Evolutionary conservation across 2,113 vertebrate species (phyloP).

Genomic region (Entelurus aequoreus): DNA sequence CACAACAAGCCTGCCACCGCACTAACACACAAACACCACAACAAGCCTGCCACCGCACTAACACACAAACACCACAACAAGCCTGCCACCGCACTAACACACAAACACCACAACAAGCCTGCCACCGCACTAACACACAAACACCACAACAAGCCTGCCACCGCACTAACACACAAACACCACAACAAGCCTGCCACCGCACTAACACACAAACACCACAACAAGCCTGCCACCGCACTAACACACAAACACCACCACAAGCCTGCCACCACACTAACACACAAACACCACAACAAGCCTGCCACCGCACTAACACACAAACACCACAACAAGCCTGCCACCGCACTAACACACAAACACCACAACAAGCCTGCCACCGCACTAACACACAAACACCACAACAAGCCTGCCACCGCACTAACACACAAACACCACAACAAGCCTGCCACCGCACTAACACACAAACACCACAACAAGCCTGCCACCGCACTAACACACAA

Average conservation of each 20-base stretch:
- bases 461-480: neutral
- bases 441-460: neutral
- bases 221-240: neutral
- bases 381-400: neutral
- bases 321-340: neutral
- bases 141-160: neutral
- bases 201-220: neutral
- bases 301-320: neutral
- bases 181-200: neutral
- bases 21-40: neutral
- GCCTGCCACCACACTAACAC: constrained; percentile 1
- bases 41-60: constrained; percentile 1
- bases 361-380: neutral
- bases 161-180: neutral
- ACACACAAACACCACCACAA: constrained; percentile 7
- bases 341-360: constrained; percentile 2
- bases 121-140: constrained; percentile 2
- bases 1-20: neutral
- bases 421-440: neutral
- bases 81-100: neutral
- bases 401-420: constrained; percentile 1
- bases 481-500: constrained; percentile 2
- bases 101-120: neutral
- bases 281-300: neutral
- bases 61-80: neutral